Evolutionary conservation across 2,888 invertebrate species (phyloP).

Genomic region (Oxytorus armatus): DNA sequence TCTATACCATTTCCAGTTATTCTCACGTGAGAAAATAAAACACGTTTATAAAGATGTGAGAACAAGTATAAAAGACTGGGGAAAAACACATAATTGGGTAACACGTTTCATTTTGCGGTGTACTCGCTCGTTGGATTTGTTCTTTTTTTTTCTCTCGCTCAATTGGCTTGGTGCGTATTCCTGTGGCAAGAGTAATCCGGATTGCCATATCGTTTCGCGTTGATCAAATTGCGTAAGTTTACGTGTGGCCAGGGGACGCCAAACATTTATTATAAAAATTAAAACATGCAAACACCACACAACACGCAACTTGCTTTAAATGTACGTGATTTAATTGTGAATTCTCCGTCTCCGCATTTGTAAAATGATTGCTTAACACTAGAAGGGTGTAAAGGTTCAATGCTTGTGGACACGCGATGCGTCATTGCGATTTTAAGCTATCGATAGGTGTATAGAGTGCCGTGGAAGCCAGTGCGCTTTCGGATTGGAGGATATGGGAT

Average conservation of each 20-base stretch:
- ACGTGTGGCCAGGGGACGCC: not conserved
- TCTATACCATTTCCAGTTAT: no score
- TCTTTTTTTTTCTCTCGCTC: no score
- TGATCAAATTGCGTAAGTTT: conserved; percentile 1
- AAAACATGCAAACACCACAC: not conserved
- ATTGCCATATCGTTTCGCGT: conserved; percentile 16
- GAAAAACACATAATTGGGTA: no score
- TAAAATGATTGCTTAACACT: not conserved
- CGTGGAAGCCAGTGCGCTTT: conserved; percentile 7
- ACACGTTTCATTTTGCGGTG: not conserved
- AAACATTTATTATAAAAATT: not conserved
- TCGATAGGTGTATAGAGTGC: not conserved
- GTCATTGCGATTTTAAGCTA: conserved; percentile 2
- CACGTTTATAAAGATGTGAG: no score
- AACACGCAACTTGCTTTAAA: conserved; percentile 6
- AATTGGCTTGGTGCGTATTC: not conserved
- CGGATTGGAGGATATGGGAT: conserved; percentile 52
- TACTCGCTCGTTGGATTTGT: conserved; percentile 6
- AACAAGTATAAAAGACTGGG: no score
- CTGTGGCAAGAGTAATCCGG: conserved; percentile 15
- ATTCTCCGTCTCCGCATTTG: conserved; percentile 27
- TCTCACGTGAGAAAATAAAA: no score
- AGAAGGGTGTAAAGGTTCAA: not conserved
- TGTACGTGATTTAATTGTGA: conserved; percentile 41
- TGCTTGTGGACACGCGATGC: not conserved